Conservation (phyloP, 1,140 invertebrate genomes). For the Drosophila parabipectinata region DNA sequence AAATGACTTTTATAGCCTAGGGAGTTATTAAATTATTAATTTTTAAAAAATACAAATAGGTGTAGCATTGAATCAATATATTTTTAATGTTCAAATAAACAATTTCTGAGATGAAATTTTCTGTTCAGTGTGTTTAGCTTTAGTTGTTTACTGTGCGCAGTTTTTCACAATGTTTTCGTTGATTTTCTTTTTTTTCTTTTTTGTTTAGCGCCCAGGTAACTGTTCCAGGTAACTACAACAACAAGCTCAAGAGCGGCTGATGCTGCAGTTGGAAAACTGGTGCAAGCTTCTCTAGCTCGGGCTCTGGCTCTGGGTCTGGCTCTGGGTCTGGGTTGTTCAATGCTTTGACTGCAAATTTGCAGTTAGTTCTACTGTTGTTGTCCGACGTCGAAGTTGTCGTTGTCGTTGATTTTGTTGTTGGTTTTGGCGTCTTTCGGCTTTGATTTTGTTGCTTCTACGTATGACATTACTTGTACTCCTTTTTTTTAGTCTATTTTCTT, state of each 20-base stretch:
- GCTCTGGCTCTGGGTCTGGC: constrained; percentile 15
- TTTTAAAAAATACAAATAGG: too few relatives aligned
- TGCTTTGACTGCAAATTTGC: constrained; percentile 59
- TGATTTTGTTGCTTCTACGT: constrained; percentile 58
- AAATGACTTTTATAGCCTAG: not conserved
- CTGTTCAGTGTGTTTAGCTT: constrained; percentile 5
- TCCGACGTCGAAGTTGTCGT: constrained; percentile 36
- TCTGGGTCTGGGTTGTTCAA: constrained; percentile 6
- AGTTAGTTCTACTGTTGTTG: constrained; percentile 75
- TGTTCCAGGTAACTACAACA: constrained; percentile 54
- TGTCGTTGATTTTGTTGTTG: constrained; percentile 33
- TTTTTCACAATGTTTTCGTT: constrained; percentile 35
- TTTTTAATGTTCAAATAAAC: not conserved
- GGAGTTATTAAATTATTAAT: not conserved
- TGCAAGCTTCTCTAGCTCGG: constrained; percentile 56
- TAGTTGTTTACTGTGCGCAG: constrained; percentile 53
- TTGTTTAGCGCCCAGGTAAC: constrained; percentile 77
- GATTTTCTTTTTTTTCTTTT: constrained; percentile 44
- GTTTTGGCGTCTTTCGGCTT: constrained; percentile 34
- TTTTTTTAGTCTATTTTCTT: constrained; percentile 38
- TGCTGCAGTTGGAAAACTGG: constrained; percentile 70
- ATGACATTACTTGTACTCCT: constrained; percentile 60
- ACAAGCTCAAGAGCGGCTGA: constrained; percentile 4
- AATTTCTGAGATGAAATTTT: not conserved
- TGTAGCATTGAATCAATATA: not conserved